Evolutionary conservation across 2,888 invertebrate species (phyloP).

Genomic region (Tiphia femorata): DNA sequence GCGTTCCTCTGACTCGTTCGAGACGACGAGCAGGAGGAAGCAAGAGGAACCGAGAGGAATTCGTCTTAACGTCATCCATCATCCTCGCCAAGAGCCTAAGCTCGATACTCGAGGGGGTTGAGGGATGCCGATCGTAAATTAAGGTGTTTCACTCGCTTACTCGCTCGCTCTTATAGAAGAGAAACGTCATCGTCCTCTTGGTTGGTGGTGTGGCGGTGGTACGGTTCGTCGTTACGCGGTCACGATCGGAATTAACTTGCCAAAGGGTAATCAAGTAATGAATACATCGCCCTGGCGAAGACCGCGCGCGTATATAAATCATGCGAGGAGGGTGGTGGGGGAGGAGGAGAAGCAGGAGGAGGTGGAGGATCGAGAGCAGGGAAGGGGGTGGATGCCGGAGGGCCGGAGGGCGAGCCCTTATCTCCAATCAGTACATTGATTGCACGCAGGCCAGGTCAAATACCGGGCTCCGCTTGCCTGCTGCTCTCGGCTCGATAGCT

Average conservation of each 20-base stretch:
- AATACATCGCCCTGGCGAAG: conserved; percentile 59
- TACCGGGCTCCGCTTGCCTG: conserved; percentile 55
- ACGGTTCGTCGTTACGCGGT: conserved; percentile 34
- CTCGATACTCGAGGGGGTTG: too few relatives aligned
- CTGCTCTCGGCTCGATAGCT: conserved; percentile 60
- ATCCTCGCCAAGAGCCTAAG: too few relatives aligned
- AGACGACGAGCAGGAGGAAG: too few relatives aligned
- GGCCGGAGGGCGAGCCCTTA: conserved; percentile 58
- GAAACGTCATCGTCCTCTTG: too few relatives aligned
- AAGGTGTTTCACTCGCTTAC: too few relatives aligned
- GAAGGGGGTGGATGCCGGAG: conserved; percentile 45
- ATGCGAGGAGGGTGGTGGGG: conserved; percentile 33
- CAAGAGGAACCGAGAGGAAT: too few relatives aligned
- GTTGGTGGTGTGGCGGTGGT: conserved; percentile 3
- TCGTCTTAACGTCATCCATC: too few relatives aligned
- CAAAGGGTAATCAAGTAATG: conserved; percentile 61
- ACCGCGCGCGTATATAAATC: conserved; percentile 62
- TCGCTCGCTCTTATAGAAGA: too few relatives aligned
- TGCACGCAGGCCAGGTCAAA: conserved; percentile 63
- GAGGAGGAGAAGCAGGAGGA: conserved; percentile 24
- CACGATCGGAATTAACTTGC: conserved; percentile 42
- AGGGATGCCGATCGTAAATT: conserved; percentile 21
- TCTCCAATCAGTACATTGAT: conserved; percentile 66
- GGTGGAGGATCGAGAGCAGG: conserved; percentile 24
- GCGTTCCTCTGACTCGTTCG: too few relatives aligned